phyloP scores from a whole-genome alignment of 2,797 vertebrate genomes.

The Sebastes trivittatus region DNA sequence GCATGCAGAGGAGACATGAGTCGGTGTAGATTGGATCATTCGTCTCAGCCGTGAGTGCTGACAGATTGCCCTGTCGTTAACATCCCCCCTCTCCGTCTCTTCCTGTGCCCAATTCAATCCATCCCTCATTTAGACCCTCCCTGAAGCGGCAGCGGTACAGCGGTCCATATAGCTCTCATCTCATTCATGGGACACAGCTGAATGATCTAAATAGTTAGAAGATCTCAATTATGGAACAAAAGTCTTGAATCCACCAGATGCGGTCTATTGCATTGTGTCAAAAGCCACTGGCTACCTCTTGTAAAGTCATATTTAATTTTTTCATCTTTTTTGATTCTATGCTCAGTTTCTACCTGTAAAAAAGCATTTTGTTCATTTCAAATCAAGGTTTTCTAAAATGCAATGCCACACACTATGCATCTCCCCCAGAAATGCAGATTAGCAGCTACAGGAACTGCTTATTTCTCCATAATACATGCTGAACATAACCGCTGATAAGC shows the following conservation, averaged over 20 bases:
- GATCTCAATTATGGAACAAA: conserved; percentile 6
- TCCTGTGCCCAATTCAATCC: conserved; percentile 41
- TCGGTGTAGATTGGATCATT: conserved; percentile 68
- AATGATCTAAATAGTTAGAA: conserved; percentile 24
- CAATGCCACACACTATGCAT: conserved; percentile 1
- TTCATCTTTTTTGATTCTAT: background rate
- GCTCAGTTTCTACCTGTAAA: background rate
- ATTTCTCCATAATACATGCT: conserved; percentile 47
- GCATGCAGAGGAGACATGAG: conserved; percentile 31
- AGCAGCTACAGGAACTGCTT: conserved; percentile 32
- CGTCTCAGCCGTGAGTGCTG: conserved; percentile 67
- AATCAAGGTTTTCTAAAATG: conserved; percentile 10
- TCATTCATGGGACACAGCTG: conserved; percentile 15
- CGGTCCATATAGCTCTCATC: conserved; percentile 38
- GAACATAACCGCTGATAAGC: conserved; percentile 42
- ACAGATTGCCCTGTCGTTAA: conserved; percentile 69
- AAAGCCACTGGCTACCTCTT: background rate
- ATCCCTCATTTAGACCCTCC: conserved; percentile 44
- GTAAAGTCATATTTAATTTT: background rate
- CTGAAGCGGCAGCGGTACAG: conserved; percentile 39
- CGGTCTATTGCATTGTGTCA: background rate
- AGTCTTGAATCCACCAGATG: background rate
- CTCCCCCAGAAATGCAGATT: conserved; percentile 4
- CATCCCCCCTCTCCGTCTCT: conserved; percentile 47
- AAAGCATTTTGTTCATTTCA: background rate